Evolutionary conservation across 2,797 vertebrate genomes (phyloP).

Genomic region (Alca torda): DNA sequence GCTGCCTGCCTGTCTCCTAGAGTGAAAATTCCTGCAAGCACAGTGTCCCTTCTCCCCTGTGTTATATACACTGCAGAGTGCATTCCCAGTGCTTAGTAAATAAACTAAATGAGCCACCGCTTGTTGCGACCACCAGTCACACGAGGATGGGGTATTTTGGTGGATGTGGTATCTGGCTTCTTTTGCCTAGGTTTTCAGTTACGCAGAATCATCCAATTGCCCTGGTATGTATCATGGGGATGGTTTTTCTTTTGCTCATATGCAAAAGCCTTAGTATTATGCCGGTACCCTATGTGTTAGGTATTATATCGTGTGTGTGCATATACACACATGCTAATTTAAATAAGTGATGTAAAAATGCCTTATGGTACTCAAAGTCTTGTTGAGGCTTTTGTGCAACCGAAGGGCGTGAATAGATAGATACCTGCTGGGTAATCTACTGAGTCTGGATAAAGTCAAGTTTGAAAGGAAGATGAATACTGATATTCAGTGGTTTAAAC

Average conservation of each 20-base stretch:
- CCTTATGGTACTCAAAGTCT: background rate
- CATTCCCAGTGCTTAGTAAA: background rate
- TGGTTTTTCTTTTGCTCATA: background rate
- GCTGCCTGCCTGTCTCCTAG: background rate
- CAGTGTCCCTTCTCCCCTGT: background rate
- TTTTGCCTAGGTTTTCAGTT: background rate
- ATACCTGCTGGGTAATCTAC: background rate
- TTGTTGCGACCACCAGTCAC: background rate
- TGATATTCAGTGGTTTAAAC: background rate
- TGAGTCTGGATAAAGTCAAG: background rate
- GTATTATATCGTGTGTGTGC: background rate
- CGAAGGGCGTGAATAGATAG: background rate
- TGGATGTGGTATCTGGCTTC: background rate
- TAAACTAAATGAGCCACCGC: background rate
- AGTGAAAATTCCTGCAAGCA: background rate
- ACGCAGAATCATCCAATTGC: background rate
- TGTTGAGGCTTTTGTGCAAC: background rate
- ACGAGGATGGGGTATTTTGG: background rate
- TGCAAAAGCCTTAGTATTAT: background rate
- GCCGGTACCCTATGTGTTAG: background rate
- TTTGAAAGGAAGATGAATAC: background rate
- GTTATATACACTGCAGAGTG: background rate
- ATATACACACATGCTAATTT: background rate
- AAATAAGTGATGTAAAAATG: background rate
- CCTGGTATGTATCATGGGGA: background rate